Conservation (phyloP, 2,113 vertebrate species). For the Probosciger aterrimus region DNA sequence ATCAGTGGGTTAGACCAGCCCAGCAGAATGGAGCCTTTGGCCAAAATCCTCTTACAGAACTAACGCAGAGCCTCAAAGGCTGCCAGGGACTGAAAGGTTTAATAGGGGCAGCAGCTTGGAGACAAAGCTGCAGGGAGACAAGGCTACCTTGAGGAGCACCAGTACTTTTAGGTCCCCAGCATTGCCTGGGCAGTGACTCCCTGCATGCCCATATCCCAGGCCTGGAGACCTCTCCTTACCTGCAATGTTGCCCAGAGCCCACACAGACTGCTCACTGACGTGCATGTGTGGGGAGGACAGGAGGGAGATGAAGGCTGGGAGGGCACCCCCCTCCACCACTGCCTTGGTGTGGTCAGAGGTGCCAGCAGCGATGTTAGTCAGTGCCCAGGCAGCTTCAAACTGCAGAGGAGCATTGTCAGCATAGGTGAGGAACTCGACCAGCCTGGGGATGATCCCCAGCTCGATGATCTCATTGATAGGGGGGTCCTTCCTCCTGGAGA, state of each 20-base stretch:
- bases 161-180: background rate
- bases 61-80: background rate
- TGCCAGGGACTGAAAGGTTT: background rate
- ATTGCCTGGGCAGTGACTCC: background rate
- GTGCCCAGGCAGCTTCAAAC: constrained; percentile 92
- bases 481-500: constrained; percentile 83
- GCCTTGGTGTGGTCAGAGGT: constrained; percentile 84
- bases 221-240: constrained; percentile 68
- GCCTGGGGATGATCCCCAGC: constrained; percentile 78
- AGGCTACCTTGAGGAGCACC: background rate
- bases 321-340: constrained; percentile 84
- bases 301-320: constrained; percentile 81
- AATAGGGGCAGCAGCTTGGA: background rate
- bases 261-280: constrained; percentile 90
- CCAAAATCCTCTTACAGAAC: background rate
- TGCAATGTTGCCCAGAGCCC: constrained; percentile 93
- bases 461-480: constrained; percentile 80
- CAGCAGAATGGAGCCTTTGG: background rate
- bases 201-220: background rate
- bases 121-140: background rate
- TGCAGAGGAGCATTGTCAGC: constrained; percentile 76
- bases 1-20: background rate
- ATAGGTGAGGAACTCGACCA: constrained; percentile 82
- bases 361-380: constrained; percentile 91
- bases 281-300: constrained; percentile 82